A percentile compares a stretch with the other conserved stretches of the same genome.
phyloP scores from a whole-genome alignment of 2,797 vertebrate genomes.

The Pipistrellus pipistrellus region DNA sequence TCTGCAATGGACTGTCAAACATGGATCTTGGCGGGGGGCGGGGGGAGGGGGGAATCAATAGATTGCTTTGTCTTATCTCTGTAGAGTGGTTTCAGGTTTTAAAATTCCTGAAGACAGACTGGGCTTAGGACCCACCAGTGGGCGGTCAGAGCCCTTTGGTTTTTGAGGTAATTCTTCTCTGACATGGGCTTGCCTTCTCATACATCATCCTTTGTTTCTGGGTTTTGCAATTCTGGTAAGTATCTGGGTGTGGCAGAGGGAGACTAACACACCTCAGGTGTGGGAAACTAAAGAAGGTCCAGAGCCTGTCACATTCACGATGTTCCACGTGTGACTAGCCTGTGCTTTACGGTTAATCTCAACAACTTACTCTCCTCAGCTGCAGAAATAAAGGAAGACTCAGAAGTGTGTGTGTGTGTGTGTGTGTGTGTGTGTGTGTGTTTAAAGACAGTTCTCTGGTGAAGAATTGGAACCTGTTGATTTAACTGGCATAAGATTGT shows the following conservation, averaged over 20 bases:
- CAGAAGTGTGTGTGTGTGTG: background rate
- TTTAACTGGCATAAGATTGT: conserved; percentile 48
- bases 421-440: background rate
- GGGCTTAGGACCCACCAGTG: background rate
- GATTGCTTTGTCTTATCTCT: background rate
- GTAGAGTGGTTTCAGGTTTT: conserved; percentile 20
- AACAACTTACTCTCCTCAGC: background rate
- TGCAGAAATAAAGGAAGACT: conserved; percentile 36
- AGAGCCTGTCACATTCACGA: background rate
- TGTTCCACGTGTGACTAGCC: background rate
- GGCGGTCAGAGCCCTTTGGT: background rate
- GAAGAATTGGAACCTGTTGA: conserved; percentile 70
- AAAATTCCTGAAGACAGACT: conserved; percentile 10
- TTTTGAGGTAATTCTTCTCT: background rate
- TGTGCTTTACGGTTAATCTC: background rate
- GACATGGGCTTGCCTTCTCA: background rate
- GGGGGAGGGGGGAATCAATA: background rate
- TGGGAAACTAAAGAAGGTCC: conserved; percentile 26
- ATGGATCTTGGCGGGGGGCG: background rate
- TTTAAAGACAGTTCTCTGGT: background rate
- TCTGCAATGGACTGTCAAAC: conserved; percentile 22
- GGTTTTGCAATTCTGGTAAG: conserved; percentile 60
- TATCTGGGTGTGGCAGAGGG: conserved; percentile 70
- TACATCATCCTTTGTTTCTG: background rate
- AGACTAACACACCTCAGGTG: background rate